Base-by-base conservation (phyloP, 2,888 invertebrate genomes). In the Desoria tigrina region DNA sequence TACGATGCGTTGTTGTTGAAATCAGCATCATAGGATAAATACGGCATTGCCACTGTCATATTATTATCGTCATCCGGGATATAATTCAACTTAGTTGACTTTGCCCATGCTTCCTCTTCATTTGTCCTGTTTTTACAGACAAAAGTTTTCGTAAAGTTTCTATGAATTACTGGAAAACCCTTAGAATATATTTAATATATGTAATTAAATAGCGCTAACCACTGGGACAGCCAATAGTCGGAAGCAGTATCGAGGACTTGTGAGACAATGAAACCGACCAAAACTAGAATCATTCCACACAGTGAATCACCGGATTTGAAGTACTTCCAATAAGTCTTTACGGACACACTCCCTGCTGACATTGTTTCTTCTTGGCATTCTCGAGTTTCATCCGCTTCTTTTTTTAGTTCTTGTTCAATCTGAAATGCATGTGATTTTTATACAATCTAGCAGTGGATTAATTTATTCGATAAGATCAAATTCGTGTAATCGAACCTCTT, bases 291-390 rank as follows among this genome's bases (percentile, higher is more conserved):
- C 54, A 74, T 61, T 18, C 63, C 60, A 3, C 45, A 16, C 16
- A 45, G 50, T 9, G 69, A 66, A 49, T 71, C 59, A 9, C 76
- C 77, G 1, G 71, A 66, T 7, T 54, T 26, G 26, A 76, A 77
- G 53, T 77, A 77, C 7, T 75, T 65, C 67, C 68, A 70, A 42
- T 92, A 92, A 4, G 72, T 71, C 59, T 63, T 66, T 18, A 61
- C 59, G 11, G 66, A 68, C 2, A 77, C 74, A 9, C 67, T 66
- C 2, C 77, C 77, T 18, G 59, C 63, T 4, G 70, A 68, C 74
- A 73, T 76, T 56, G 66, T 66, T 61, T 76, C 75, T 9, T 42
- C 66, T 32, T 71, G 55, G 0, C 66, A 66, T 28, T 69, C 71
- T 37, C 62, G 45, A 6, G 61, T 65, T 42, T 71, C 68, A 18